phyloP scores from a whole-genome alignment of 1,140 invertebrate genomes.

The Aphis gossypii region DNA sequence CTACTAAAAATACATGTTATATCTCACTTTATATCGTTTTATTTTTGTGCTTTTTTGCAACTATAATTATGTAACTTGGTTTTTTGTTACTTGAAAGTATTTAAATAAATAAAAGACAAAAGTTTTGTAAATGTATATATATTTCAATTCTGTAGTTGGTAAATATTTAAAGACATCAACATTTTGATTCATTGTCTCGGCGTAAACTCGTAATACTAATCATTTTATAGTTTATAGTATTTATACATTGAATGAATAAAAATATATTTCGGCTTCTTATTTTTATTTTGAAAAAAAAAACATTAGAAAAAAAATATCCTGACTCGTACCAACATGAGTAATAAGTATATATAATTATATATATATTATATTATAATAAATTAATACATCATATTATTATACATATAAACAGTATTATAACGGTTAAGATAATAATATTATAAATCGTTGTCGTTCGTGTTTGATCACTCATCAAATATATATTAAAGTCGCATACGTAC shows the following conservation, averaged over 20 bases:
- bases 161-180: not conserved
- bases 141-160: not conserved
- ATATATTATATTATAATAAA: no score
- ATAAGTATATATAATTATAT: not conserved
- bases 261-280: not conserved
- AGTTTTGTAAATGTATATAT: not conserved
- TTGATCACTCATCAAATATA: not conserved
- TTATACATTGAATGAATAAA: not conserved
- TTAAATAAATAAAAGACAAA: not conserved
- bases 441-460: not conserved
- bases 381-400: not conserved
- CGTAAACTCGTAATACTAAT: not conserved
- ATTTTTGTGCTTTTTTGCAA: no score
- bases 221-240: no score
- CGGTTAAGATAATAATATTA: not conserved
- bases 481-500: not conserved
- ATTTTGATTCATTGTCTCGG: not conserved
- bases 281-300: not conserved
- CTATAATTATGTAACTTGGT: not conserved
- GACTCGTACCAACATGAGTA: not conserved
- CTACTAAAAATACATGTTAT: not conserved
- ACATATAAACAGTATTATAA: not conserved
- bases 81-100: not conserved
- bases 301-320: no score
- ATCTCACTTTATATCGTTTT: not conserved